These are phyloP conservation scores for Gasterosteus nipponicus DNA, from an alignment of 2,113 vertebrate genomes.

Conservation along the genomic window DNA sequence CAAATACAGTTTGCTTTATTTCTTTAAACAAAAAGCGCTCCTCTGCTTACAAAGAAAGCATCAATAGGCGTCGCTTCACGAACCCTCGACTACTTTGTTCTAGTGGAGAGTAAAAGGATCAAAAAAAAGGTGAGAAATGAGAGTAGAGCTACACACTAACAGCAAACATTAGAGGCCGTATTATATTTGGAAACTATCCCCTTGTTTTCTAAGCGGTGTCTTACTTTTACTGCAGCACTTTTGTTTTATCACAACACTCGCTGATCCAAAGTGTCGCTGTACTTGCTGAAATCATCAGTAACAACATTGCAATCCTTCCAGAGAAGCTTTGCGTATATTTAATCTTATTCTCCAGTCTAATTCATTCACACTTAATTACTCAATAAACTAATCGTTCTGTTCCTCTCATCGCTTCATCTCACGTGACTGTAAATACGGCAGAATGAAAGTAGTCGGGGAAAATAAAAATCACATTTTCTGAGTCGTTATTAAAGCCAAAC, in stretches of 20 bases:
- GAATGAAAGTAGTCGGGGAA: not conserved
- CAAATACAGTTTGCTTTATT: constrained; percentile 24
- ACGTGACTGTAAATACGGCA: not conserved
- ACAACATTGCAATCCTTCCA: not conserved
- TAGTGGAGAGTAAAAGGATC: constrained; percentile 2
- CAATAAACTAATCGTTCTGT: not conserved
- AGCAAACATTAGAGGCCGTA: not conserved
- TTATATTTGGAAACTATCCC: not conserved
- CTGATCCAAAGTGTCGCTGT: not conserved
- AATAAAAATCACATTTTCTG: no score
- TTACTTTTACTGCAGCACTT: not conserved
- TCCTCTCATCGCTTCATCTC: not conserved
- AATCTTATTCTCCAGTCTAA: not conserved
- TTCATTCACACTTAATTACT: not conserved
- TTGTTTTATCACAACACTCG: not conserved
- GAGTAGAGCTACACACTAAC: not conserved
- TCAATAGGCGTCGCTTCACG: not conserved
- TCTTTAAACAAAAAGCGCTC: not conserved
- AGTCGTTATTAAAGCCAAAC: constrained; percentile 15
- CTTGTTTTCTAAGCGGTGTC: not conserved
- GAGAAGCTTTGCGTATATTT: not conserved
- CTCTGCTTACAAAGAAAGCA: constrained; percentile 5
- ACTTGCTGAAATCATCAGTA: not conserved
- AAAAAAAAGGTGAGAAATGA: not conserved
- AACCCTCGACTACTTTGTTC: constrained; percentile 3